A percentile compares a stretch with the other conserved stretches of the same genome.
Evolutionary conservation across 53 echinoderm and acorn worm genomes (phyloP).

Genomic region (Zoroaster sp.): DNA sequence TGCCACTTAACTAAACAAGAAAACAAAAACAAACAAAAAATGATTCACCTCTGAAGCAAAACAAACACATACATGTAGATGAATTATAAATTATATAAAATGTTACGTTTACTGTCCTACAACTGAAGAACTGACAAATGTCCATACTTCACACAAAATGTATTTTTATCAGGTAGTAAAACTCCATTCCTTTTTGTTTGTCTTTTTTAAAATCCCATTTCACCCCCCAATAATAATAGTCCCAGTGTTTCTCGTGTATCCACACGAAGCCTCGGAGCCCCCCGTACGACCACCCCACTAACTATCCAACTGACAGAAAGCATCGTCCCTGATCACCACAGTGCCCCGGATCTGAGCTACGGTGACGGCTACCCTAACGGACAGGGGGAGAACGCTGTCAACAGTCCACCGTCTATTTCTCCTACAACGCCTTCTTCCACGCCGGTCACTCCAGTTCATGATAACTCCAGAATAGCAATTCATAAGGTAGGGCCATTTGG

Average conservation of each 20-base stretch:
- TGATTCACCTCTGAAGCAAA: no score
- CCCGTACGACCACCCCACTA: conserved; percentile 94
- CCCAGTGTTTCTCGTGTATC: conserved; percentile 91
- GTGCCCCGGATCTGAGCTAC: conserved; percentile 84
- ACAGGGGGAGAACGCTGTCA: conserved; percentile 55
- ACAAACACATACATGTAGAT: no score
- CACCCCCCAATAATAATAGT: not conserved
- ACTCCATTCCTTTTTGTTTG: not conserved
- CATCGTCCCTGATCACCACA: conserved; percentile 86
- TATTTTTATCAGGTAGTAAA: not conserved
- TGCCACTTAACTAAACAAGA: no score
- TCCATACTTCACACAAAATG: no score
- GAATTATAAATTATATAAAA: no score
- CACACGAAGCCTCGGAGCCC: conserved; percentile 94
- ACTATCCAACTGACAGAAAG: conserved; percentile 94
- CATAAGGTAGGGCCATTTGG: conserved; percentile 77
- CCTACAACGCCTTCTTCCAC: conserved; percentile 92
- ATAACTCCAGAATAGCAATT: conserved; percentile 93
- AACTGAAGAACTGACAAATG: no score
- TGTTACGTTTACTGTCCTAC: no score
- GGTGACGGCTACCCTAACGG: conserved; percentile 63
- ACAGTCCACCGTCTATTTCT: conserved; percentile 69
- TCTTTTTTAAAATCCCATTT: not conserved
- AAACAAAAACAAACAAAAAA: no score
- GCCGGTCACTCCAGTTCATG: conserved; percentile 92